Evolutionary conservation across 2,113 vertebrate genomes (phyloP).

Genomic region (Paramormyrops kingsleyae): DNA sequence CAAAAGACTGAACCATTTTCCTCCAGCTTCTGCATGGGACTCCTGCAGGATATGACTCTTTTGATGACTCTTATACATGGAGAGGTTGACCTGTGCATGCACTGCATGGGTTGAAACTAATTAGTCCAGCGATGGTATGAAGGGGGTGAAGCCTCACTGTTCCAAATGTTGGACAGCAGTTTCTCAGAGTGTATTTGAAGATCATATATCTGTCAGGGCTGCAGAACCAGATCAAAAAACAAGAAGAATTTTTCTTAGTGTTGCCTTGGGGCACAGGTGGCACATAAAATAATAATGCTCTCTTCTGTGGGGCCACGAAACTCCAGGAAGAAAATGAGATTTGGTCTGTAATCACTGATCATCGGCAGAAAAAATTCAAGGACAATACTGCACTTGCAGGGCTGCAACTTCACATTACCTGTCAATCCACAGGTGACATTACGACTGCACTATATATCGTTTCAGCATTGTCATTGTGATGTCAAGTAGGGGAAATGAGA

Average conservation of each 20-base stretch:
- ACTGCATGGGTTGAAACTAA: not conserved
- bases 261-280: not conserved
- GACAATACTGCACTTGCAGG: not conserved
- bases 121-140: not conserved
- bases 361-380: not conserved
- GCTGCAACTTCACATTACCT: too few relatives aligned
- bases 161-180: not conserved
- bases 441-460: too few relatives aligned
- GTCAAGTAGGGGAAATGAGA: too few relatives aligned
- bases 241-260: not conserved
- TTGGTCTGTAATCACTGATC: not conserved
- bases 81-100: constrained; percentile 38
- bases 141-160: not conserved
- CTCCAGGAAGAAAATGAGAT: not conserved
- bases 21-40: not conserved
- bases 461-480: too few relatives aligned
- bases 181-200: not conserved
- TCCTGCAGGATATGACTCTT: constrained; percentile 37
- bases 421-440: too few relatives aligned
- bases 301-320: not conserved
- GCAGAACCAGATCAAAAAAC: not conserved
- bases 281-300: not conserved
- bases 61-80: constrained; percentile 42
- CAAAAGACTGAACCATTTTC: not conserved
- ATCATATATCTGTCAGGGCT: not conserved